Evolutionary conservation across 2,113 vertebrate genomes (phyloP).

Genomic region (Hymenochirus boettgeri): DNA sequence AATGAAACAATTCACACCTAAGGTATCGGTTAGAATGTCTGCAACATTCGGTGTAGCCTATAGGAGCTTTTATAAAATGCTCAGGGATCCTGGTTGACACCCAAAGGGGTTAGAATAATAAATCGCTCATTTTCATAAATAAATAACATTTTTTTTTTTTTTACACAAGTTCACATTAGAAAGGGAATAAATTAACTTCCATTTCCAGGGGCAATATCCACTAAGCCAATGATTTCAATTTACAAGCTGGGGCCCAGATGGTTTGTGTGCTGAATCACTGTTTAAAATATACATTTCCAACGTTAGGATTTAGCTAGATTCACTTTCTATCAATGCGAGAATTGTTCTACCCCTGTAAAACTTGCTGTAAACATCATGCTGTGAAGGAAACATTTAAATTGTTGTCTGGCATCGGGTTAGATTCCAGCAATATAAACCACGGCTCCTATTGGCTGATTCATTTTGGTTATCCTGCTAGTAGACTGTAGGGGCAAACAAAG

Average conservation of each 20-base stretch:
- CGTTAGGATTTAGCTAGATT: not conserved
- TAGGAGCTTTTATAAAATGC: not conserved
- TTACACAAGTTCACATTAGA: not conserved
- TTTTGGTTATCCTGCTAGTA: not conserved
- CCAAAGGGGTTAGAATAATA: not conserved
- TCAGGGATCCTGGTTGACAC: not conserved
- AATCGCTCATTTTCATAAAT: not conserved
- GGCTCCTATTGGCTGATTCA: not conserved
- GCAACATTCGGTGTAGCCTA: not conserved
- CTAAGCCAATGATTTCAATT: not conserved
- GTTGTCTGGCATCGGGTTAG: not conserved
- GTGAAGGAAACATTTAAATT: slow-evolving; percentile 1
- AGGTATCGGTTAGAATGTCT: not conserved
- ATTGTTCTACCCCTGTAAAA: not conserved
- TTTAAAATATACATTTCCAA: not conserved
- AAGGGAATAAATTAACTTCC: not conserved
- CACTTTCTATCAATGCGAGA: not conserved
- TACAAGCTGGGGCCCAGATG: not conserved
- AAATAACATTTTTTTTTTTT: not conserved
- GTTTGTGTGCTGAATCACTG: not conserved
- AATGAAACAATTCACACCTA: not conserved
- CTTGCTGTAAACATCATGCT: not conserved
- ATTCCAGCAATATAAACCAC: not conserved
- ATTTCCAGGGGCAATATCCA: not conserved
- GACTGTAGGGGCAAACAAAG: not conserved